Evolutionary conservation across 2,797 vertebrate genomes (phyloP).

Genomic region (Melanogrammus aeglefinus): DNA sequence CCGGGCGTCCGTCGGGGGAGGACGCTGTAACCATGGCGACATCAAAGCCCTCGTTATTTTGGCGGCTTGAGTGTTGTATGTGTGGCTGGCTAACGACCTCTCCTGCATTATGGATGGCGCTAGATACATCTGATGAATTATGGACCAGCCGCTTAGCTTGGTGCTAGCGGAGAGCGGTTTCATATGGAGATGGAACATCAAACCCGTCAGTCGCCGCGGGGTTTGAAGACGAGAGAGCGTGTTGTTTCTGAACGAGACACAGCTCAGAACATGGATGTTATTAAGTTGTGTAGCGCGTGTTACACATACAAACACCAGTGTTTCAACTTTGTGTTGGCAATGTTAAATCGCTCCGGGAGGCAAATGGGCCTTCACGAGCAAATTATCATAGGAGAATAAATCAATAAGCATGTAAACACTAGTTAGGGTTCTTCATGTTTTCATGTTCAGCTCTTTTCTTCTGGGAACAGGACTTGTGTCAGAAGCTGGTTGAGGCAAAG

Average conservation of each 20-base stretch:
- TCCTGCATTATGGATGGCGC: slow-evolving; percentile 60
- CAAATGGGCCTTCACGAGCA: too few relatives aligned
- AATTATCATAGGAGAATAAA: not conserved
- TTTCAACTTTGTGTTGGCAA: not conserved
- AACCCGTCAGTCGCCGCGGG: slow-evolving; percentile 19
- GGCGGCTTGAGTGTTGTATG: slow-evolving; percentile 20
- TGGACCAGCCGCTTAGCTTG: slow-evolving; percentile 51
- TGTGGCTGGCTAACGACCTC: slow-evolving; percentile 53
- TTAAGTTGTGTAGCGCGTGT: too few relatives aligned
- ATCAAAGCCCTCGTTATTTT: slow-evolving; percentile 23
- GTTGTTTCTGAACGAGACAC: not conserved
- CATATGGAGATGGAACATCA: slow-evolving; percentile 34
- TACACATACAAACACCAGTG: too few relatives aligned
- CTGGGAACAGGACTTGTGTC: not conserved
- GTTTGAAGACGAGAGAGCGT: not conserved
- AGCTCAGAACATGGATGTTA: too few relatives aligned
- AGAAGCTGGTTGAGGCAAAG: not conserved
- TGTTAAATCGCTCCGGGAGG: not conserved
- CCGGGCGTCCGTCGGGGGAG: slow-evolving; percentile 42
- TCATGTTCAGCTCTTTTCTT: too few relatives aligned
- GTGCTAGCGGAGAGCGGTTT: slow-evolving; percentile 25
- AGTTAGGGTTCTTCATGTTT: too few relatives aligned
- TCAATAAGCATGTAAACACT: not conserved
- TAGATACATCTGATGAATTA: slow-evolving; percentile 62
- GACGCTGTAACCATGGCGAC: slow-evolving; percentile 23